Evolutionary conservation across 2,797 vertebrate genomes (phyloP).

Genomic region (Cuniculus paca): DNA sequence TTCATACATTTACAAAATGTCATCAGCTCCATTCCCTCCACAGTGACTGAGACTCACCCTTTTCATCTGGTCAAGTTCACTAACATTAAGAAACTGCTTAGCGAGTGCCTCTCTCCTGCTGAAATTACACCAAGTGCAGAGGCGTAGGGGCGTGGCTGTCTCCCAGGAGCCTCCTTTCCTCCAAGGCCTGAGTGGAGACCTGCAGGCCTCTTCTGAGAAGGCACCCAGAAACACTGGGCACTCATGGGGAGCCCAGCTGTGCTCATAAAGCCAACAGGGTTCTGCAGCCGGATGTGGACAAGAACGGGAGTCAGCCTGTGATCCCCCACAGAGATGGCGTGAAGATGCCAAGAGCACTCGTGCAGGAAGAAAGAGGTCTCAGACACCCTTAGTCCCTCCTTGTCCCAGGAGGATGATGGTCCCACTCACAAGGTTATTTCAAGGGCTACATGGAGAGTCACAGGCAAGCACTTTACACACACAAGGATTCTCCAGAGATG

Average conservation of each 20-base stretch:
- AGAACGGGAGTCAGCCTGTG: neutral
- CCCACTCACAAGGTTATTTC: too few species aligned
- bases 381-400: accelerated
- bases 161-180: neutral
- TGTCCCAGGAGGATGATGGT: accelerated
- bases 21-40: neutral
- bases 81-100: neutral
- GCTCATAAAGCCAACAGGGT: neutral
- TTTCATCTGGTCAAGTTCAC: neutral
- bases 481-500: accelerated
- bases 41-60: neutral
- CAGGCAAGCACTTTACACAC: neutral
- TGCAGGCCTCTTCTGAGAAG: too few species aligned
- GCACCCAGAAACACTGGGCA: neutral
- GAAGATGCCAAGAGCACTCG: too few species aligned
- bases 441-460: neutral
- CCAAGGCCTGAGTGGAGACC: accelerated
- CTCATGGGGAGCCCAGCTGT: too few species aligned
- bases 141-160: neutral
- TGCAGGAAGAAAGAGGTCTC: too few species aligned
- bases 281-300: neutral
- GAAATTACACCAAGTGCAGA: accelerated
- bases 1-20: neutral
- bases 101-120: neutral
- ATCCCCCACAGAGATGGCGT: too few species aligned